These are phyloP conservation scores for Trichogramma pretiosum DNA, from an alignment of 1,140 invertebrate genomes.

Conservation along the genomic window DNA sequence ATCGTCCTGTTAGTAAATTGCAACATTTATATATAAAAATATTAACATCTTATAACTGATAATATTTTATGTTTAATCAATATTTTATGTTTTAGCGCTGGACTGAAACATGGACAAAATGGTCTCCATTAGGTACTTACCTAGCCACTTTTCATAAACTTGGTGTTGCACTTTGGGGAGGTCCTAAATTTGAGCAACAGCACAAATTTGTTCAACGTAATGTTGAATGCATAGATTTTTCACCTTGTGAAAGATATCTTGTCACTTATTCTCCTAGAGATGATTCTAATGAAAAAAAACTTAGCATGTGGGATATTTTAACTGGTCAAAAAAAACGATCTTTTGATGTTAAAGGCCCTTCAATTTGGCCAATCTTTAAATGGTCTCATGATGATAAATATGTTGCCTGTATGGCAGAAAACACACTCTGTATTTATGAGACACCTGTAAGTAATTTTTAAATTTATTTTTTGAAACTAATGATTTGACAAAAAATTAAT, in stretches of 20 bases:
- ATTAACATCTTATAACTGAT: too few relatives aligned
- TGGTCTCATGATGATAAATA: conserved; percentile 97
- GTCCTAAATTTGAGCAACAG: conserved; percentile 84
- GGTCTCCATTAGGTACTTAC: conserved; percentile 96
- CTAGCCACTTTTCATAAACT: conserved; percentile 90
- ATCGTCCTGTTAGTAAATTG: conserved; percentile 61
- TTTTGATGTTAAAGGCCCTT: conserved; percentile 76
- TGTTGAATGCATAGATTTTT: conserved; percentile 95
- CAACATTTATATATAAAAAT: too few relatives aligned
- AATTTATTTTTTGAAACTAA: too few relatives aligned
- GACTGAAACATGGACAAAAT: conserved; percentile 92
- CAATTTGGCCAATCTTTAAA: conserved; percentile 86
- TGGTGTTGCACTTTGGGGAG: conserved; percentile 95
- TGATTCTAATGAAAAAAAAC: conserved; percentile 58
- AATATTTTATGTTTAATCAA: too few relatives aligned
- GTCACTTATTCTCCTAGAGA: conserved; percentile 80
- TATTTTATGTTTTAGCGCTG: conserved; percentile 59
- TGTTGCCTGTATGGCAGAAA: conserved; percentile 81
- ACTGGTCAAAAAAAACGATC: conserved; percentile 86
- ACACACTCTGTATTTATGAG: conserved; percentile 88
- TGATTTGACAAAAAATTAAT: too few relatives aligned
- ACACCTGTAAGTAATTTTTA: conserved; percentile 68
- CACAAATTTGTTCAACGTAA: conserved; percentile 83
- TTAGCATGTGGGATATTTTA: conserved; percentile 91
- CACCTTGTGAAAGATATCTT: conserved; percentile 93